These are phyloP conservation scores for Heliconius hewitsoni DNA, from an alignment of 1,140 invertebrate species.

Conservation along the genomic window DNA sequence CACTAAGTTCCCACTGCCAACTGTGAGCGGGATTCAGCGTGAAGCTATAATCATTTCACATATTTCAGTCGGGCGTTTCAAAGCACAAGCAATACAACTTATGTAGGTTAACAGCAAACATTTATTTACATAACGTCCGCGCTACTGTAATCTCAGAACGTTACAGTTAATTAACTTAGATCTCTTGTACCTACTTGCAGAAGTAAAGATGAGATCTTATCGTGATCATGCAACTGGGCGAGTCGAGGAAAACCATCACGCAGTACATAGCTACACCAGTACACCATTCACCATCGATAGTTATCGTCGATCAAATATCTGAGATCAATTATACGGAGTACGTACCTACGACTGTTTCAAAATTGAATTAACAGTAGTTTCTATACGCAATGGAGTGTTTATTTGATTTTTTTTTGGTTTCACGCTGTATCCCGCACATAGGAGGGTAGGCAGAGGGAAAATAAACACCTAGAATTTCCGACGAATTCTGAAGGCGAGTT, in stretches of 20 bases:
- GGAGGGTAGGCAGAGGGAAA: too few species aligned
- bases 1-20: too few species aligned
- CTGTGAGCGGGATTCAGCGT: too few species aligned
- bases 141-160: constrained; percentile 7
- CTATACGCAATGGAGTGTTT: neutral
- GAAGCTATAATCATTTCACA: too few species aligned
- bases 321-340: constrained; percentile 11
- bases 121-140: constrained; percentile 20
- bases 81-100: neutral
- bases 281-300: constrained; percentile 10
- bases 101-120: constrained; percentile 18
- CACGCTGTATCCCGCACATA: too few species aligned
- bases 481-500: too few species aligned
- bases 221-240: constrained; percentile 11
- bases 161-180: constrained; percentile 19
- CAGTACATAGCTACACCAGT: neutral
- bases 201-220: constrained; percentile 20
- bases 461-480: too few species aligned
- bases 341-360: neutral
- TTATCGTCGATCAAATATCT: constrained; percentile 10
- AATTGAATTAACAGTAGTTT: constrained; percentile 5
- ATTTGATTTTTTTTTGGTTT: neutral
- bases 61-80: neutral
- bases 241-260: constrained; percentile 22
- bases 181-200: constrained; percentile 6